A percentile compares a stretch with the other conserved stretches of the same genome.
Evolutionary conservation across 30 jellyfish, hydroid and myxozoan species (phyloP).

Genomic region (Pseudorhiza aurosa): DNA sequence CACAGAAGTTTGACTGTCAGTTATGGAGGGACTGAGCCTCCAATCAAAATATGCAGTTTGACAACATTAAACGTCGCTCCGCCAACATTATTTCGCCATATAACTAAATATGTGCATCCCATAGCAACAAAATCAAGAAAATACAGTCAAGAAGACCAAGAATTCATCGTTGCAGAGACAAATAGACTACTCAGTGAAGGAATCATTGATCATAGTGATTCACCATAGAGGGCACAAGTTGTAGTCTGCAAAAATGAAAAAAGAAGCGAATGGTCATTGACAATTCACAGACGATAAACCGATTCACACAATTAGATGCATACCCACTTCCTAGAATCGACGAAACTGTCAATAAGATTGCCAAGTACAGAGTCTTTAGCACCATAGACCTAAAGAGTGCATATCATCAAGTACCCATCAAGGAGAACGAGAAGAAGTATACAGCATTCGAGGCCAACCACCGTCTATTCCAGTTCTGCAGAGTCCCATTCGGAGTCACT

Average conservation of each 20-base stretch:
- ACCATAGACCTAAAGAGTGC: slow-evolving; percentile 52
- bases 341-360: slow-evolving; percentile 1
- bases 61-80: slow-evolving; percentile 38
- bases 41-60: slow-evolving; percentile 36
- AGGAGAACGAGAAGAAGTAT: slow-evolving; percentile 14
- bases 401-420: slow-evolving; percentile 48
- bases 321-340: slow-evolving; percentile 42
- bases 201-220: slow-evolving; percentile 66
- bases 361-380: slow-evolving; percentile 25
- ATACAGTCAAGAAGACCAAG: slow-evolving; percentile 39
- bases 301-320: slow-evolving; percentile 65
- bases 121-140: slow-evolving; percentile 73
- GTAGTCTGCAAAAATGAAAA: slow-evolving; percentile 34
- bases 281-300: slow-evolving; percentile 40
- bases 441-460: slow-evolving; percentile 46
- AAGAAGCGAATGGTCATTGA: slow-evolving; percentile 51
- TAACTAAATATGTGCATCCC: slow-evolving; percentile 69
- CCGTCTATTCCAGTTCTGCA: slow-evolving; percentile 29
- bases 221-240: slow-evolving; percentile 92
- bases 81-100: slow-evolving; percentile 40
- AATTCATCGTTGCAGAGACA: slow-evolving; percentile 38
- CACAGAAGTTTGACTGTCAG: slow-evolving; percentile 2
- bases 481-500: slow-evolving; percentile 70
- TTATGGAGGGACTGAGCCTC: slow-evolving; percentile 24
- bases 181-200: slow-evolving; percentile 70